Evolutionary conservation across 2,797 vertebrate species (phyloP).

Genomic region (Dryobates pubescens): DNA sequence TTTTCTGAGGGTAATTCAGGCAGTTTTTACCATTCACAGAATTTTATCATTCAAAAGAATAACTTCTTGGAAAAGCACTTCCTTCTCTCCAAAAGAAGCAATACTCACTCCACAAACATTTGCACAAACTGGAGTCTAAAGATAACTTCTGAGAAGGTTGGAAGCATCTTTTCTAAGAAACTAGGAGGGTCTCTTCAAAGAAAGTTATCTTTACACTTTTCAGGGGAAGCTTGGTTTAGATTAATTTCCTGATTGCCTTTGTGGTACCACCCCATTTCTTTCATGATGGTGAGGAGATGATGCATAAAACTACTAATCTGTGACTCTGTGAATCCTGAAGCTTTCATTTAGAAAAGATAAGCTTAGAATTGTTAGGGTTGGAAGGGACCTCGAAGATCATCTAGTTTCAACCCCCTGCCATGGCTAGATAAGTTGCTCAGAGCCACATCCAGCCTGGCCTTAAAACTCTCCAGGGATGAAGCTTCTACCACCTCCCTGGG

Average conservation of each 20-base stretch:
- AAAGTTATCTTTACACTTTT: neutral
- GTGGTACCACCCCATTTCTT: neutral
- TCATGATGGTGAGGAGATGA: neutral
- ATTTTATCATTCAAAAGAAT: neutral
- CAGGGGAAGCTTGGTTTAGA: neutral
- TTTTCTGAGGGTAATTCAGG: rapidly evolving
- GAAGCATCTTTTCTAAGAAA: neutral
- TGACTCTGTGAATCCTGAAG: neutral
- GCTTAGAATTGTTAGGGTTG: too few species aligned
- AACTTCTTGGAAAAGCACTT: neutral
- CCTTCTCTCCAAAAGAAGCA: neutral
- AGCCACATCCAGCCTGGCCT: too few species aligned
- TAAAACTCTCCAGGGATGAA: too few species aligned
- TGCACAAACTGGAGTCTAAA: neutral
- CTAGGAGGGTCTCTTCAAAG: neutral
- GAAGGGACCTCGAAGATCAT: neutral
- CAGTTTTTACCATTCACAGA: neutral
- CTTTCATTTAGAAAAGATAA: neutral
- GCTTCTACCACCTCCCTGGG: too few species aligned
- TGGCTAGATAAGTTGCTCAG: too few species aligned
- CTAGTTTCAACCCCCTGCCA: too few species aligned
- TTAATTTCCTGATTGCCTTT: neutral
- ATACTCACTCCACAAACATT: neutral
- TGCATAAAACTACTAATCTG: neutral
- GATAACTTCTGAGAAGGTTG: neutral